A percentile compares a stretch with the other conserved stretches of the same genome.
Conservation (phyloP, 2,888 invertebrate species). For the Chesias legatella region DNA sequence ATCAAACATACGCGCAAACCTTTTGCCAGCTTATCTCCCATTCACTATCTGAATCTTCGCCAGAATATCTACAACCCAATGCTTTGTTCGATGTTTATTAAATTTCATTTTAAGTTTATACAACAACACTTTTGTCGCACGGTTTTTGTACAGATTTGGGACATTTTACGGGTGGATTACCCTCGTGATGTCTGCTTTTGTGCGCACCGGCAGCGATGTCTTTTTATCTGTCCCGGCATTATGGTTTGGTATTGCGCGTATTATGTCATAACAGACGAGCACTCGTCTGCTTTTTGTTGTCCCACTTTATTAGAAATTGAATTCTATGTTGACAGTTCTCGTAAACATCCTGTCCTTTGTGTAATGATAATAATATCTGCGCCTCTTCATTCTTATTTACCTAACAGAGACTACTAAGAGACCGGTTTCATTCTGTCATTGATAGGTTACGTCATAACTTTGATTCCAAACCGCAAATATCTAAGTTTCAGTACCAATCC, state of each 20-base stretch:
- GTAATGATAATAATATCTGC: slow-evolving; percentile 44
- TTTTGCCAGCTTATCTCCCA: slow-evolving; percentile 78
- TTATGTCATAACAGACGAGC: slow-evolving; percentile 78
- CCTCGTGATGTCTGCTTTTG: slow-evolving; percentile 67
- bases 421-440: too few relatives aligned
- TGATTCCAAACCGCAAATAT: too few relatives aligned
- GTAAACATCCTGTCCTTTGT: slow-evolving; percentile 73
- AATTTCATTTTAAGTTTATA: slow-evolving; percentile 80
- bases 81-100: slow-evolving; percentile 77
- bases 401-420: too few relatives aligned
- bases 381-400: neutral
- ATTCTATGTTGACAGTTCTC: slow-evolving; percentile 71
- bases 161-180: slow-evolving; percentile 79
- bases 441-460: too few relatives aligned
- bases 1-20: slow-evolving; percentile 78
- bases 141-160: slow-evolving; percentile 74
- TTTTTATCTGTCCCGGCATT: slow-evolving; percentile 68
- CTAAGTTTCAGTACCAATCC: too few relatives aligned
- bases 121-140: slow-evolving; percentile 79
- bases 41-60: slow-evolving; percentile 71
- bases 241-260: slow-evolving; percentile 75
- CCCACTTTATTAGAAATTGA: slow-evolving; percentile 69
- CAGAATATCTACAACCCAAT: slow-evolving; percentile 64
- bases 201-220: slow-evolving; percentile 60
- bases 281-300: slow-evolving; percentile 63